Percentiles rank a stretch among this genome's conserved stretches.
Conservation (phyloP, 2,113 vertebrate genomes). For the Trichechus manatus region DNA sequence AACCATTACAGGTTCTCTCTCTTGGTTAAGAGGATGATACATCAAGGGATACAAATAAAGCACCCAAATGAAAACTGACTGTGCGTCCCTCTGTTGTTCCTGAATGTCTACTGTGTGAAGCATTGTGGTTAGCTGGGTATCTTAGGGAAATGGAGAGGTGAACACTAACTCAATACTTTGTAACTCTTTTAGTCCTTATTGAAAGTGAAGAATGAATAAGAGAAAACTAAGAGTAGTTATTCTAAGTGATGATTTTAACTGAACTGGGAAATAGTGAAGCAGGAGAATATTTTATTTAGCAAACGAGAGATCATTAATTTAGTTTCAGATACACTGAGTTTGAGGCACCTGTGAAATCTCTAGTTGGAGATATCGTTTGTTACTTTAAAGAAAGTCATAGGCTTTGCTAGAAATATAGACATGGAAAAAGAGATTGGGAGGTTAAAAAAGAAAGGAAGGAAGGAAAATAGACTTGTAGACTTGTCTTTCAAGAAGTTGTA, state of each 20-base stretch:
- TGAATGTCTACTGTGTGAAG: neutral
- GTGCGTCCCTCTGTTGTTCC: neutral
- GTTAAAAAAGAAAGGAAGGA: too few species aligned
- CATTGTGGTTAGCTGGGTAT: neutral
- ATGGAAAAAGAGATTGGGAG: neutral
- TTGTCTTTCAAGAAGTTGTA: neutral
- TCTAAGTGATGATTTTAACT: neutral
- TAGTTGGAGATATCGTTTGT: neutral
- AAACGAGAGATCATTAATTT: neutral
- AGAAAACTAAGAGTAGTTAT: neutral
- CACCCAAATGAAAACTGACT: neutral
- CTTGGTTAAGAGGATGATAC: constrained; percentile 44
- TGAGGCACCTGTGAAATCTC: neutral
- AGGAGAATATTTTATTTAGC: neutral
- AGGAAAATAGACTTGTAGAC: neutral
- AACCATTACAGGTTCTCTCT: neutral
- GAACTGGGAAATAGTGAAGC: neutral
- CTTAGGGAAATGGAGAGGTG: neutral
- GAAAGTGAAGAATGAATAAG: neutral
- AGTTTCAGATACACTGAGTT: neutral
- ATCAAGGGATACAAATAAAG: constrained; percentile 20
- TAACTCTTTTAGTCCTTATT: neutral
- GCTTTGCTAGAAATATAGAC: neutral
- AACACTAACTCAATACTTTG: neutral
- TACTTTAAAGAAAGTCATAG: neutral